Evolutionary conservation across 1,140 invertebrate genomes (phyloP).

Genomic region (Himalopsyche phryganea): DNA sequence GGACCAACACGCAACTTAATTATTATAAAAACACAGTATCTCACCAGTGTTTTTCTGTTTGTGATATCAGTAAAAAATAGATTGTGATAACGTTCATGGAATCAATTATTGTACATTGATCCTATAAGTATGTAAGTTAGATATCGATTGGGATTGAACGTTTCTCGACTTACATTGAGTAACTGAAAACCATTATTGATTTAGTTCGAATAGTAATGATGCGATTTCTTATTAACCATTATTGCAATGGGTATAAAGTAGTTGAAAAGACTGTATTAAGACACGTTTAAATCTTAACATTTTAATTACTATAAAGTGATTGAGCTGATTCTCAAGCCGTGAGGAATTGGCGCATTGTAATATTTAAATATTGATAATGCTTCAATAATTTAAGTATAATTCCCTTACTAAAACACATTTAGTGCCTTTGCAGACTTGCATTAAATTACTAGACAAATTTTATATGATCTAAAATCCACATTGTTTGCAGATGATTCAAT

Average conservation of each 20-base stretch:
- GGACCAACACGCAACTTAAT: constrained; percentile 22
- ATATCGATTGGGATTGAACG: background rate
- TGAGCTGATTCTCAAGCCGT: background rate
- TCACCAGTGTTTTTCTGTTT: constrained; percentile 27
- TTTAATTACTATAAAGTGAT: background rate
- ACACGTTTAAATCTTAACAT: background rate
- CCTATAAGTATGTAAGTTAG: constrained; percentile 14
- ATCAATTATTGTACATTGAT: constrained; percentile 6
- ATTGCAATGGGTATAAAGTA: constrained; percentile 11
- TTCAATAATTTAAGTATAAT: constrained; percentile 2
- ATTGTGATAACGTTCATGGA: constrained; percentile 25
- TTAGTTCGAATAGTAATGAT: constrained; percentile 7
- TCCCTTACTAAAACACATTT: background rate
- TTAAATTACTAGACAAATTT: background rate
- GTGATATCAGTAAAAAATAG: constrained; percentile 25
- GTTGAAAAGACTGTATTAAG: constrained; percentile 21
- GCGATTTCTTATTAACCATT: constrained; percentile 19
- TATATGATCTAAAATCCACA: background rate
- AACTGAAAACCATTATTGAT: background rate
- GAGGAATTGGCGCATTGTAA: constrained; percentile 12
- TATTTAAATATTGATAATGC: constrained; percentile 1
- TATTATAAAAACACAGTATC: constrained; percentile 1
- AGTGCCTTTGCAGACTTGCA: constrained; percentile 14
- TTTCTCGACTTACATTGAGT: too few species aligned
- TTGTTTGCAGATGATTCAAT: too few species aligned